Evolutionary conservation across 2,113 vertebrate genomes (phyloP).

Genomic region (Gulo gulo): DNA sequence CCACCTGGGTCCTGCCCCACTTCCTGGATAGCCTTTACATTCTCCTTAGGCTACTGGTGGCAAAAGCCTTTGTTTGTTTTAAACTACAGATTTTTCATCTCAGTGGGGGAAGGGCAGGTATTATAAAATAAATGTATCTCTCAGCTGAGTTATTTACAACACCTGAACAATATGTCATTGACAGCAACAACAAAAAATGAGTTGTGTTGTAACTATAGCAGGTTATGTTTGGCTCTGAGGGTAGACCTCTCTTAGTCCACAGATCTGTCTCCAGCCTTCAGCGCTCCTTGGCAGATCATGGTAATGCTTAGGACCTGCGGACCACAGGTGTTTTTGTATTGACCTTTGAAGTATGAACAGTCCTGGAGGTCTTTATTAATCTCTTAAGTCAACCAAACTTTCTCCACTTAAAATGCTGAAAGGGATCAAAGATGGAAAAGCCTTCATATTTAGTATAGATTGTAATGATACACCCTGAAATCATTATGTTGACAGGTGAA

Average conservation of each 20-base stretch:
- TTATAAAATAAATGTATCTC: neutral
- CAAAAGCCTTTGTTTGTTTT: constrained; percentile 10
- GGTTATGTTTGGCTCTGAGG: neutral
- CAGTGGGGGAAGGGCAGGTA: neutral
- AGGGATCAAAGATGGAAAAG: neutral
- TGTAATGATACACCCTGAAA: neutral
- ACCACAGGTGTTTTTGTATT: neutral
- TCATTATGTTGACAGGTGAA: neutral
- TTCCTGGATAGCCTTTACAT: neutral
- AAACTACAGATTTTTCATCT: neutral
- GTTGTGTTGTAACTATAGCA: neutral
- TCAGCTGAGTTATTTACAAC: neutral
- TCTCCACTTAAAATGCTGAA: neutral
- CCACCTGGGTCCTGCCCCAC: neutral
- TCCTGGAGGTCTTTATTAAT: neutral
- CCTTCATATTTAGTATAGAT: neutral
- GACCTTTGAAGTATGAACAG: neutral
- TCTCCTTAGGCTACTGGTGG: neutral
- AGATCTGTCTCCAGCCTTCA: neutral
- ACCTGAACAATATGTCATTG: neutral
- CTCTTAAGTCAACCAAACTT: neutral
- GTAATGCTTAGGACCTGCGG: neutral
- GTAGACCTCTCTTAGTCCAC: neutral
- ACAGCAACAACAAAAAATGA: neutral
- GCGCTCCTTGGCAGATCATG: neutral